These are phyloP conservation scores for Sprattus sprattus DNA, from an alignment of 2,113 vertebrate species.

Conservation along the genomic window DNA sequence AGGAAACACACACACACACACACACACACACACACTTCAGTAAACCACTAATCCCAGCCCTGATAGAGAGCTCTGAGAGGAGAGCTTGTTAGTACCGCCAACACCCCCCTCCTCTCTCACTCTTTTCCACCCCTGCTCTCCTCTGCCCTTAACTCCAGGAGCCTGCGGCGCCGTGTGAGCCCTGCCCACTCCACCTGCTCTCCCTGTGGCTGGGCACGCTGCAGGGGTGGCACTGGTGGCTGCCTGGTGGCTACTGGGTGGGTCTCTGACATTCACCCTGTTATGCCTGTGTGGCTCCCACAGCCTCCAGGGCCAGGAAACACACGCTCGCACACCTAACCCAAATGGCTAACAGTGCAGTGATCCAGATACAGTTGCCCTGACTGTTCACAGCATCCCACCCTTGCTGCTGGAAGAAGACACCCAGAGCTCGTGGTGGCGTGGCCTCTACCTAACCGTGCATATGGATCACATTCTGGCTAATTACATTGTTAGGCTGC, in stretches of 20 bases:
- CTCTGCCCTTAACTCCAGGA: not conserved
- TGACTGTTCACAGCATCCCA: not conserved
- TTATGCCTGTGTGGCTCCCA: not conserved
- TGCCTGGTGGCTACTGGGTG: not conserved
- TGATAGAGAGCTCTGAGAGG: conserved; percentile 27
- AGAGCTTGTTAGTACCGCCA: conserved; percentile 18
- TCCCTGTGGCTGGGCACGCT: not conserved
- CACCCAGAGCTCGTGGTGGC: not conserved
- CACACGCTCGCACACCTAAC: not conserved
- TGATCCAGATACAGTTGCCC: not conserved
- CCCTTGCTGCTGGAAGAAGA: not conserved
- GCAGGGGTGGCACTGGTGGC: not conserved
- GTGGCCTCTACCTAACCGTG: conserved; percentile 61
- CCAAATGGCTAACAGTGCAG: not conserved
- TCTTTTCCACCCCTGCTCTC: not conserved
- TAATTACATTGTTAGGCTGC: conserved; percentile 52
- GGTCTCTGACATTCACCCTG: not conserved
- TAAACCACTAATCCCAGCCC: not conserved
- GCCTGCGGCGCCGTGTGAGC: not conserved
- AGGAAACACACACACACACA: not conserved
- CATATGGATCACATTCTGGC: conserved; percentile 67
- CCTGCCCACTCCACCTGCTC: not conserved
- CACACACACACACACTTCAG: not conserved
- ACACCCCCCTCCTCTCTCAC: conserved; percentile 32
- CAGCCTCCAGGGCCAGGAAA: not conserved